phyloP scores from a whole-genome alignment of 2,797 vertebrate species.

The Mus spretus region DNA sequence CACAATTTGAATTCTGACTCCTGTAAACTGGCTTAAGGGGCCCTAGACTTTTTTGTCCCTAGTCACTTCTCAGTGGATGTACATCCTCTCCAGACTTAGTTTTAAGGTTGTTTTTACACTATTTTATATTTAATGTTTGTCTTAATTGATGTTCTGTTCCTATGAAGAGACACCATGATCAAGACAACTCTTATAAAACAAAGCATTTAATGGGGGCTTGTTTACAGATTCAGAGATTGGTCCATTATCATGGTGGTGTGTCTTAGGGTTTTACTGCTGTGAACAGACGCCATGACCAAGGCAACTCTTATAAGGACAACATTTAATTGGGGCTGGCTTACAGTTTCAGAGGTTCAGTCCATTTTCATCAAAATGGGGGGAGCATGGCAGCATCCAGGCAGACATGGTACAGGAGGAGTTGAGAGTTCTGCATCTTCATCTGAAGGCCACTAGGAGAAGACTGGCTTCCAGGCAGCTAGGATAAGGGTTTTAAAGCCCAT shows the following conservation, averaged over 20 bases:
- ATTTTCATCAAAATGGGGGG: too few species aligned
- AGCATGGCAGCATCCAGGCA: too few species aligned
- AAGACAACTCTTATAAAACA: neutral
- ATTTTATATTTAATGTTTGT: conserved; percentile 40
- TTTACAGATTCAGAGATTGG: too few species aligned
- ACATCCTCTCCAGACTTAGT: neutral
- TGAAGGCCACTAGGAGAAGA: neutral
- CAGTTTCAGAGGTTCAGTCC: too few species aligned
- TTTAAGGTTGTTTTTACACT: conserved; percentile 37
- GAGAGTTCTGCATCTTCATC: neutral
- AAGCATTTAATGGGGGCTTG: too few species aligned
- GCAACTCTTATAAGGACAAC: too few species aligned
- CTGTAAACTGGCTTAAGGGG: neutral
- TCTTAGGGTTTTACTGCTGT: too few species aligned
- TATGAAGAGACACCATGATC: neutral
- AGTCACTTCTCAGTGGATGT: neutral
- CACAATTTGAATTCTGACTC: neutral
- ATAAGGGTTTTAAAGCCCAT: neutral
- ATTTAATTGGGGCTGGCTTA: too few species aligned
- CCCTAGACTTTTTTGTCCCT: neutral
- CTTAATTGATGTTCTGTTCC: neutral
- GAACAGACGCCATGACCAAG: too few species aligned
- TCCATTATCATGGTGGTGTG: too few species aligned
- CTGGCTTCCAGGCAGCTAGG: neutral
- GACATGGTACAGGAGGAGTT: neutral